Evolutionary conservation across 2,888 invertebrate species (phyloP).

Genomic region (Cyaniris semiargus): DNA sequence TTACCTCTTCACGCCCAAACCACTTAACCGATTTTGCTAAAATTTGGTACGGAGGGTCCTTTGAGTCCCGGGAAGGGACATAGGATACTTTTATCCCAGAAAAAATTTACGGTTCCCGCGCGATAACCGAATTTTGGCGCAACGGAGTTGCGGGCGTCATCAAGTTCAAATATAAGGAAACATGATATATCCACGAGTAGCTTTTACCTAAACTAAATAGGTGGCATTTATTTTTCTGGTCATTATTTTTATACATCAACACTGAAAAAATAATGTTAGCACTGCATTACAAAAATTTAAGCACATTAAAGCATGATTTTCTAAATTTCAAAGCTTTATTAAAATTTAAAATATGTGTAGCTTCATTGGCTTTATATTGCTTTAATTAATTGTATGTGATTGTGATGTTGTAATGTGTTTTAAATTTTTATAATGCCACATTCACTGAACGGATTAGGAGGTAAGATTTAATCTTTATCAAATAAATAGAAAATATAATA

Average conservation of each 20-base stretch:
- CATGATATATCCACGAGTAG: too few species aligned
- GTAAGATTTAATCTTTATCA: slow-evolving; percentile 49
- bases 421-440: slow-evolving; percentile 47
- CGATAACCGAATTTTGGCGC: too few species aligned
- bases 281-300: slow-evolving; percentile 44
- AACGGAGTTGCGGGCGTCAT: too few species aligned
- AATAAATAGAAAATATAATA: not conserved
- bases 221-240: slow-evolving; percentile 17
- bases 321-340: slow-evolving; percentile 50
- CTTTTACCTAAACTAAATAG: too few species aligned
- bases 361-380: not conserved
- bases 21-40: too few species aligned
- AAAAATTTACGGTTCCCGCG: too few species aligned
- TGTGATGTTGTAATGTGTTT: slow-evolving; percentile 58
- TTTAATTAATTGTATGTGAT: slow-evolving; percentile 39
- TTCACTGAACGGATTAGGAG: slow-evolving; percentile 61
- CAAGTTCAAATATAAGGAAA: too few species aligned
- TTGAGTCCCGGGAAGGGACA: too few species aligned
- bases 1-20: too few species aligned
- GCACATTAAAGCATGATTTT: slow-evolving; percentile 57
- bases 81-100: too few species aligned
- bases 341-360: slow-evolving; percentile 46
- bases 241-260: not conserved
- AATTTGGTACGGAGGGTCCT: too few species aligned
- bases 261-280: not conserved